Evolutionary conservation across 2,888 invertebrate species (phyloP).

Genomic region (Brachylomia viminalis): DNA sequence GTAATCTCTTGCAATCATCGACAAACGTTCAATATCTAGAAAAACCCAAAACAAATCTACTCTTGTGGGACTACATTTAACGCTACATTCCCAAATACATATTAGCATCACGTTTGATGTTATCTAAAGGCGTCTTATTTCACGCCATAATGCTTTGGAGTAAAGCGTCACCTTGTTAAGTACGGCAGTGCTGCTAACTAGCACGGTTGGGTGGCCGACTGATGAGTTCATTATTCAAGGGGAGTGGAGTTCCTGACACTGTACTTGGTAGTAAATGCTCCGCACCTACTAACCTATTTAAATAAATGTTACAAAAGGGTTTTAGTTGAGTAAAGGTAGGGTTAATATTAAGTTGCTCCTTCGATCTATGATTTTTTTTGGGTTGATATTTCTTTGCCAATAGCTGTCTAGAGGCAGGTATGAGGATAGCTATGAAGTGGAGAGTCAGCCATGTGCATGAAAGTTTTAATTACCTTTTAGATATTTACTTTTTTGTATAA

Average conservation of each 20-base stretch:
- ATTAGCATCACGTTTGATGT: slow-evolving; percentile 39
- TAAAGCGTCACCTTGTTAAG: slow-evolving; percentile 72
- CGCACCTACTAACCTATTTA: slow-evolving; percentile 79
- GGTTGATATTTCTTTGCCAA: not conserved
- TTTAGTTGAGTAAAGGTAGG: slow-evolving; percentile 66
- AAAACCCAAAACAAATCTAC: not conserved
- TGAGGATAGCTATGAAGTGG: no score
- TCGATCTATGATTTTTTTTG: slow-evolving; percentile 31
- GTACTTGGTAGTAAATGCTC: slow-evolving; percentile 53
- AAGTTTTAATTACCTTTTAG: not conserved
- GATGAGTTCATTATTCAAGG: slow-evolving; percentile 82
- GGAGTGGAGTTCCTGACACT: slow-evolving; percentile 67
- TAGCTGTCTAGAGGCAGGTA: not conserved
- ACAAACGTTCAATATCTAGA: not conserved
- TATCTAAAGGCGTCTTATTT: slow-evolving; percentile 63
- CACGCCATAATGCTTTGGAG: slow-evolving; percentile 54
- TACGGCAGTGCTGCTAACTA: slow-evolving; percentile 78
- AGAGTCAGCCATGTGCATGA: not conserved
- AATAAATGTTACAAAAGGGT: slow-evolving; percentile 72
- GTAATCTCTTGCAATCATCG: not conserved
- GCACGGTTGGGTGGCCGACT: slow-evolving; percentile 71
- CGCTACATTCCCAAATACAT: slow-evolving; percentile 25
- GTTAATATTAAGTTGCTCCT: slow-evolving; percentile 55
- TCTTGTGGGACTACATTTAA: not conserved
- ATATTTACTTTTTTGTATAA: not conserved